Evolutionary conservation across 2,113 vertebrate genomes (phyloP).

Genomic region (Tragelaphus buxtoni): DNA sequence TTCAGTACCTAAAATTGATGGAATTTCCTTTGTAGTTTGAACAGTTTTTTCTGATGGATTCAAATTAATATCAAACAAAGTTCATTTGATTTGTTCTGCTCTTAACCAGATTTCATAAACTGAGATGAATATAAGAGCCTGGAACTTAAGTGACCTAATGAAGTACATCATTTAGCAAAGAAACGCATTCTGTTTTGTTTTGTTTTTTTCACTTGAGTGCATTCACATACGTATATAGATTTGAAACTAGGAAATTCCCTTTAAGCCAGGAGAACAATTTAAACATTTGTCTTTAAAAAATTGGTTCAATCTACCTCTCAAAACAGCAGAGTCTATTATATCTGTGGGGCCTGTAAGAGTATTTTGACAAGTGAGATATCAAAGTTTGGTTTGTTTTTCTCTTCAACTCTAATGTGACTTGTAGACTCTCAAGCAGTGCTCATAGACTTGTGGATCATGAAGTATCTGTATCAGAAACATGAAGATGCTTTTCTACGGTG

Average conservation of each 20-base stretch:
- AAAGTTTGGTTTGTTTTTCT: not conserved
- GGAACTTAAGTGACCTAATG: not conserved
- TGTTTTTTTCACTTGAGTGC: not conserved
- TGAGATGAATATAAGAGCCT: not conserved
- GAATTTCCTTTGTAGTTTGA: not conserved
- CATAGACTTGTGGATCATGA: not conserved
- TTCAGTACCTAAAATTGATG: not conserved
- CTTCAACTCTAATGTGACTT: not conserved
- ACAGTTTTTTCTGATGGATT: not conserved
- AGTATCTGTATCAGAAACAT: not conserved
- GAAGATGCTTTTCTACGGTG: not conserved
- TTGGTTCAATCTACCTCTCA: not conserved
- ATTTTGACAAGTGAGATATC: not conserved
- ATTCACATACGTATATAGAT: not conserved
- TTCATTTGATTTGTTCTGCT: not conserved
- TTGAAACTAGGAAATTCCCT: not conserved
- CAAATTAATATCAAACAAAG: not conserved
- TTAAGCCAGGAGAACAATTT: not conserved
- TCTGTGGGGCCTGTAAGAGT: not conserved
- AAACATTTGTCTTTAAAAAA: not conserved
- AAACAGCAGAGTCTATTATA: not conserved
- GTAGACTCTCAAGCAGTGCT: not conserved
- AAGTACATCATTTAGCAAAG: not conserved
- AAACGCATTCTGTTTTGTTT: not conserved
- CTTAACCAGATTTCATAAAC: not conserved